Evolutionary conservation across 1,140 invertebrate genomes (phyloP).

Genomic region (Dufourea novaeangliae): DNA sequence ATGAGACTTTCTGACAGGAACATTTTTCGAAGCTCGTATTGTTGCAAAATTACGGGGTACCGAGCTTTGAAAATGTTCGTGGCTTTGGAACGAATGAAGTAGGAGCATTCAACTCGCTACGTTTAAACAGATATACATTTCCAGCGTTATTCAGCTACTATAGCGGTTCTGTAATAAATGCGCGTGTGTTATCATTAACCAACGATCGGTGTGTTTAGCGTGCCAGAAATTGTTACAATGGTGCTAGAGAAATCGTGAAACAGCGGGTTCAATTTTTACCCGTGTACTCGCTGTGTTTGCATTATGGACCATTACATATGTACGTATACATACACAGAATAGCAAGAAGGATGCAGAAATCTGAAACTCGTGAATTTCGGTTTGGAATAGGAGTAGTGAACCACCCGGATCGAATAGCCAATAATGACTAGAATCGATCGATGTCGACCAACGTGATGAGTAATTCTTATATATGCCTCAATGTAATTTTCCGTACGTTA

Average conservation of each 20-base stretch:
- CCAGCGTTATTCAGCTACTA: background rate
- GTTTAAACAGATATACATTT: background rate
- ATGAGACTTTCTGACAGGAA: background rate
- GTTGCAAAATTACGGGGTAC: background rate
- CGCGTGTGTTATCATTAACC: constrained; percentile 39
- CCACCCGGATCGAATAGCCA: too few species aligned
- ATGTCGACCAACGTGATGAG: too few species aligned
- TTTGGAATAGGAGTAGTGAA: too few species aligned
- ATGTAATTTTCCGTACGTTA: too few species aligned
- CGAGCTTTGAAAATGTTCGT: constrained; percentile 45
- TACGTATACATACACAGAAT: too few species aligned
- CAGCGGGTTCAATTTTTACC: background rate
- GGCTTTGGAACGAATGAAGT: constrained; percentile 1
- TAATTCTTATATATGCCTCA: too few species aligned
- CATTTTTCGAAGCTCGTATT: constrained; percentile 8
- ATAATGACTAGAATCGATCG: too few species aligned
- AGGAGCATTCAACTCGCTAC: constrained; percentile 29
- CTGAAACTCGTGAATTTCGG: too few species aligned
- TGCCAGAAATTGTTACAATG: background rate
- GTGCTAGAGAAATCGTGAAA: constrained; percentile 6
- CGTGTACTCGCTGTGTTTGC: background rate
- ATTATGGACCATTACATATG: too few species aligned
- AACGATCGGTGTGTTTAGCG: constrained; percentile 31
- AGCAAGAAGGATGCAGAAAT: too few species aligned
- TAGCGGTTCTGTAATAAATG: constrained; percentile 13